These are phyloP conservation scores for Proterorhinus semilunaris DNA, from an alignment of 2,113 vertebrate genomes.

Conservation along the genomic window DNA sequence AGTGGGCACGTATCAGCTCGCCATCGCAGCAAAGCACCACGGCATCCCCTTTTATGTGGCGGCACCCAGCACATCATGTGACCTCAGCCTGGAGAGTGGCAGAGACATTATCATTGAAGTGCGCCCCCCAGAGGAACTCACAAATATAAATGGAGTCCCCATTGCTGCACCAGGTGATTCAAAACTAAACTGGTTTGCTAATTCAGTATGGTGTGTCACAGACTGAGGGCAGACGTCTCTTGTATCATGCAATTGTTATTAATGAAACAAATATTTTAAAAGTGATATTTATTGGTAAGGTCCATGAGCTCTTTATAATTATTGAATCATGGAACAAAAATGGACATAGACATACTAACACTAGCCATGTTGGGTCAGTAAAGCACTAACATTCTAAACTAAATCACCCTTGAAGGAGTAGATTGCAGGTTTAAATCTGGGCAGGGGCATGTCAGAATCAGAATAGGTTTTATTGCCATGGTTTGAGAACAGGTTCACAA, in stretches of 20 bases:
- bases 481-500: no score
- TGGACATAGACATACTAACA: no score
- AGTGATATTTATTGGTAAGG: no score
- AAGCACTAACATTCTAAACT: no score
- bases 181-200: not conserved
- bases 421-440: no score
- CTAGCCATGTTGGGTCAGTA: no score
- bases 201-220: not conserved
- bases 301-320: no score
- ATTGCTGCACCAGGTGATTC: constrained; percentile 82
- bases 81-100: constrained; percentile 80
- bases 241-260: not conserved
- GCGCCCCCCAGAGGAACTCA: constrained; percentile 82
- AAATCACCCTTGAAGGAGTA: no score
- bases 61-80: constrained; percentile 87
- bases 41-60: constrained; percentile 90
- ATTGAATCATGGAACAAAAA: no score
- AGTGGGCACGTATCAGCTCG: constrained; percentile 90
- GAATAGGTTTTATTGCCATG: no score
- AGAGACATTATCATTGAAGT: constrained; percentile 85
- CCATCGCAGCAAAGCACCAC: constrained; percentile 83
- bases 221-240: not conserved
- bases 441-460: no score
- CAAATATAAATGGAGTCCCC: constrained; percentile 79
- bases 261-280: no score